These are phyloP conservation scores for Drosophila anomalata DNA, from an alignment of 2,888 invertebrate species.

Conservation along the genomic window DNA sequence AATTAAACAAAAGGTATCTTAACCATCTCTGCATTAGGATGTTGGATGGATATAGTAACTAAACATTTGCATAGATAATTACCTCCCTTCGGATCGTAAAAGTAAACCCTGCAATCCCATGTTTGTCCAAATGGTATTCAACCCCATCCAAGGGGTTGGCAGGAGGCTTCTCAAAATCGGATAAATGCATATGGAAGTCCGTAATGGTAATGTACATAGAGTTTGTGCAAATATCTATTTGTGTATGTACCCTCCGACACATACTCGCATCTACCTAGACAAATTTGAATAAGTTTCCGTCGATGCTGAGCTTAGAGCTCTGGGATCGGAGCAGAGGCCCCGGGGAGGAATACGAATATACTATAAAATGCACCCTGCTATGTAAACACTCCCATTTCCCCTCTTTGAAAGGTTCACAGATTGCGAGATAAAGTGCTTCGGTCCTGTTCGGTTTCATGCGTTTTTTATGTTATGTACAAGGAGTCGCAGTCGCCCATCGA, in stretches of 20 bases:
- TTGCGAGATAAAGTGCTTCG: conserved; percentile 64
- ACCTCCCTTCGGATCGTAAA: conserved; percentile 24
- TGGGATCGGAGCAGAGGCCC: conserved; percentile 29
- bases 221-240: not conserved
- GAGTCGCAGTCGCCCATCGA: conserved; percentile 53
- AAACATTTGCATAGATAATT: conserved; percentile 46
- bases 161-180: conserved; percentile 13
- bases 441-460: conserved; percentile 65
- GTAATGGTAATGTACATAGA: conserved; percentile 21
- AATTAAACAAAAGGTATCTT: not conserved
- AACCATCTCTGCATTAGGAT: conserved; percentile 1
- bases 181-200: conserved; percentile 23
- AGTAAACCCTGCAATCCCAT: conserved; percentile 18
- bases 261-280: conserved; percentile 23
- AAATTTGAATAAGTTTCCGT: conserved; percentile 46
- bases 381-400: conserved; percentile 71
- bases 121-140: conserved; percentile 42
- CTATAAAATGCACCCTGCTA: conserved; percentile 73
- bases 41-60: conserved; percentile 5
- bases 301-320: conserved; percentile 29
- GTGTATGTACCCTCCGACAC: conserved; percentile 5
- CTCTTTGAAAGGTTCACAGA: conserved; percentile 59
- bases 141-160: conserved; percentile 51
- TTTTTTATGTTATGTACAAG: conserved; percentile 75
- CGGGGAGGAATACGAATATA: conserved; percentile 32